These are phyloP conservation scores for Aleiodes alternator DNA, from an alignment of 2,888 invertebrate species.

Conservation along the genomic window DNA sequence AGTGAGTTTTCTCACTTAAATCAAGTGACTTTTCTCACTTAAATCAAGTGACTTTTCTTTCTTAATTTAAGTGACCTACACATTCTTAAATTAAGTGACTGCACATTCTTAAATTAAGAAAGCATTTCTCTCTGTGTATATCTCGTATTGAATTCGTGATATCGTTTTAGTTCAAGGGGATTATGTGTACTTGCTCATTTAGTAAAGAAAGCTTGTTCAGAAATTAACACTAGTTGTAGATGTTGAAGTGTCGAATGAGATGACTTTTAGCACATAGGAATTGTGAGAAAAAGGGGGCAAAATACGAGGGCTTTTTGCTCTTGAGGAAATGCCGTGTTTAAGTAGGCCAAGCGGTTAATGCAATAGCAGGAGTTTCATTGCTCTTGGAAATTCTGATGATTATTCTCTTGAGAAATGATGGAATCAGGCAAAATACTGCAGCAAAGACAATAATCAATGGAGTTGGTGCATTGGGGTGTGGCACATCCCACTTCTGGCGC, in stretches of 20 bases:
- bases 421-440: conserved; percentile 15
- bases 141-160: no score
- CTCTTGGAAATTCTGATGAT: neutral
- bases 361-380: neutral
- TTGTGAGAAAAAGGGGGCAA: neutral
- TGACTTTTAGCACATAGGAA: neutral
- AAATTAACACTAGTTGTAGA: neutral
- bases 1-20: no score
- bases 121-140: no score
- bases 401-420: neutral
- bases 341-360: neutral
- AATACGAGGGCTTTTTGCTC: neutral
- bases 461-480: conserved; percentile 74
- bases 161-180: no score
- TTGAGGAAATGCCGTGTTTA: neutral
- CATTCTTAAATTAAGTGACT: no score
- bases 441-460: conserved; percentile 74
- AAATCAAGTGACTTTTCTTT: no score
- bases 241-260: conserved; percentile 5
- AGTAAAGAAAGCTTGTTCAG: neutral
- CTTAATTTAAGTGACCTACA: no score
- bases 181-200: neutral
- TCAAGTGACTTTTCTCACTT: no score
- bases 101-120: no score
- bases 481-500: conserved; percentile 57